Base-by-base conservation (phyloP, 2,888 invertebrate genomes). In the Drosophila infuscata region DNA sequence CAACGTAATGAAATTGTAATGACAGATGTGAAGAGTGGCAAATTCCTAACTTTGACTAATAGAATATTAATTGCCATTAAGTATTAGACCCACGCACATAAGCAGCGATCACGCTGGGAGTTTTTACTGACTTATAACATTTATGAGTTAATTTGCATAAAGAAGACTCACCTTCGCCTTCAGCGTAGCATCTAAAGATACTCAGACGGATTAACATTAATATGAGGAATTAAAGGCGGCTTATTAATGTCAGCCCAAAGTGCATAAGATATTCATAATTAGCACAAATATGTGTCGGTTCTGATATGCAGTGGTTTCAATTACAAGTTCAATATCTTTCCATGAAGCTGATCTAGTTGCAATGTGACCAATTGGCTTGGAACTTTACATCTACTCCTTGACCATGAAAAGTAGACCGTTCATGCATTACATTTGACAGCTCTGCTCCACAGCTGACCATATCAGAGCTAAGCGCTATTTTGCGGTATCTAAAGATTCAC, bases 121-220 rank as follows among this genome's bases (percentile, higher is more conserved):
- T 81, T 66, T 79, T 79, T 72, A 71, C 81, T 85, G 88, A 80
- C 81, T 68, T 74, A n/a, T 80, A 80, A 57, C 79, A 80, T 79
- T 79, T 79, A 57, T 66, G 38, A 48, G 61, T 52, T 51, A 58
- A 83, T 85, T 86, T 83, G 88, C 85, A 85, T 85, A 83, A 67
- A 49, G 63, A 76, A 73, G 70, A 78, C 81, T 75, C 68, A 77
- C 82, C 82, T 72, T 85, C 77, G 80, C 79, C 79, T 80, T 80
- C 79, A 68, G 41, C 59, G 48, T 58, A 63, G 56, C 74, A 70
- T 32, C 64, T 53, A 17, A 57, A 71, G 77, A 82, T 80, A 64
- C 88, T 72, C 76, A 85, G 88, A 80, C 88, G 80, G 89, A 83
- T 85, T 82, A 85, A 41, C 80, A 82, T 73, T 63, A 71, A 70